Evolutionary conservation across 2,113 vertebrate genomes (phyloP).

Genomic region (Cathartes aura): DNA sequence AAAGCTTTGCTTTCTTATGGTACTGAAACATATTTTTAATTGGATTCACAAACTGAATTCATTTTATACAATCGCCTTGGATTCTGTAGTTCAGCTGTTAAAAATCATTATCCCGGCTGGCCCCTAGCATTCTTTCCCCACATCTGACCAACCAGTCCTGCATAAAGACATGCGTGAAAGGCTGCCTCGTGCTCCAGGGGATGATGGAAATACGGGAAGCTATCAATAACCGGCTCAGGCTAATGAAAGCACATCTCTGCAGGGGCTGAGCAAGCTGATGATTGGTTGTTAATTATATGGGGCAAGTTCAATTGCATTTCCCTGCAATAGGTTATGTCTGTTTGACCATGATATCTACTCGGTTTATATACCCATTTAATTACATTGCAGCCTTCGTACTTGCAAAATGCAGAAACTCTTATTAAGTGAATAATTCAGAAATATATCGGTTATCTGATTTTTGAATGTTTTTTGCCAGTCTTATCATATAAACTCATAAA

Average conservation of each 20-base stretch:
- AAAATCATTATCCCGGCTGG: constrained; percentile 29
- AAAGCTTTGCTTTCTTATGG: neutral
- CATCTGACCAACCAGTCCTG: neutral
- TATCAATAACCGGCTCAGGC: constrained; percentile 31
- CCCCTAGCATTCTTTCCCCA: neutral
- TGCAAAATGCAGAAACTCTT: neutral
- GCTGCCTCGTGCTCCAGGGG: neutral
- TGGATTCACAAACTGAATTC: constrained; percentile 13
- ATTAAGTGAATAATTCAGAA: neutral
- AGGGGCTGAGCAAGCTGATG: constrained; percentile 14
- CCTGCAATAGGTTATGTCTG: constrained; percentile 9
- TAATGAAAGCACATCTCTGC: constrained; percentile 39
- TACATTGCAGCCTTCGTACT: neutral
- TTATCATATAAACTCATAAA: neutral
- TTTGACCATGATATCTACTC: constrained; percentile 17
- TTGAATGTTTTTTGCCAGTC: neutral
- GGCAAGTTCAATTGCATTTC: constrained; percentile 36
- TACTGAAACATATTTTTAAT: constrained; percentile 6
- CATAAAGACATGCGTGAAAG: neutral
- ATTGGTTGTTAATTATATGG: constrained; percentile 30
- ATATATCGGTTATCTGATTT: neutral
- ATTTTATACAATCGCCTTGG: constrained; percentile 11
- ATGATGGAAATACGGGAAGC: neutral
- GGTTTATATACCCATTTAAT: neutral
- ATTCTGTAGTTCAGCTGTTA: constrained; percentile 21